phyloP scores from a whole-genome alignment of 2,888 invertebrate species.

The Dromius quadrimaculatus region DNA sequence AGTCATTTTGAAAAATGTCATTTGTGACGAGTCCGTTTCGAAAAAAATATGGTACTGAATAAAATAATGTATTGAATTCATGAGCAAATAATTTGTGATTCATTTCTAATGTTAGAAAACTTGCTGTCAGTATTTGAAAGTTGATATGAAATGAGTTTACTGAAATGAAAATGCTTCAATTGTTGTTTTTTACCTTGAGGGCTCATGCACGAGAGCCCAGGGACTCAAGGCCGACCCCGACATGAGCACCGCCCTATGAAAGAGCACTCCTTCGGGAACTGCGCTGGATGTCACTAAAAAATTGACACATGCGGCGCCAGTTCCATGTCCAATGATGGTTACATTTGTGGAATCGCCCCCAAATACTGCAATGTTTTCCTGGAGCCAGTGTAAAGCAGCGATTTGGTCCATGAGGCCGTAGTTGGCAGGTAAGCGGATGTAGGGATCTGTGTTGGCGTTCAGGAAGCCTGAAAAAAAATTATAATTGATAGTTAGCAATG shows the following conservation, averaged over 20 bases:
- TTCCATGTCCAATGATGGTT: slow-evolving; percentile 94
- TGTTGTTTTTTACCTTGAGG: slow-evolving; percentile 71
- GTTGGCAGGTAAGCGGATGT: slow-evolving; percentile 89
- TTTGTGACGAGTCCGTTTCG: no score
- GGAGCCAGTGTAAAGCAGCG: slow-evolving; percentile 95
- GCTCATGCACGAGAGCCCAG: slow-evolving; percentile 87
- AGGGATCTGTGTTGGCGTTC: slow-evolving; percentile 89
- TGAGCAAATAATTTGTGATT: no score
- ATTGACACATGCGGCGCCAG: slow-evolving; percentile 96
- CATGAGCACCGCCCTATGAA: slow-evolving; percentile 91
- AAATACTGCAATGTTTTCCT: slow-evolving; percentile 94
- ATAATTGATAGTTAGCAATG: no score
- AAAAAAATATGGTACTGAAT: no score
- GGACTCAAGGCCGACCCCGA: slow-evolving; percentile 92
- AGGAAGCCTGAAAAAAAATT: slow-evolving; percentile 79
- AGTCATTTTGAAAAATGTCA: no score
- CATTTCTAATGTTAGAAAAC: no score
- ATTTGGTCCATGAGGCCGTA: slow-evolving; percentile 99
- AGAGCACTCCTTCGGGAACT: slow-evolving; percentile 89
- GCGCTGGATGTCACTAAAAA: slow-evolving; percentile 94
- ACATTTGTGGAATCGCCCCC: slow-evolving; percentile 95
- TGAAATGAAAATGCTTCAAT: no score
- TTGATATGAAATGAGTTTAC: no score
- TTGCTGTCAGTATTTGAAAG: no score
- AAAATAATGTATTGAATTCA: no score